Evolutionary conservation across 2,888 invertebrate species (phyloP).

Genomic region (Ichneumoninae sp.): DNA sequence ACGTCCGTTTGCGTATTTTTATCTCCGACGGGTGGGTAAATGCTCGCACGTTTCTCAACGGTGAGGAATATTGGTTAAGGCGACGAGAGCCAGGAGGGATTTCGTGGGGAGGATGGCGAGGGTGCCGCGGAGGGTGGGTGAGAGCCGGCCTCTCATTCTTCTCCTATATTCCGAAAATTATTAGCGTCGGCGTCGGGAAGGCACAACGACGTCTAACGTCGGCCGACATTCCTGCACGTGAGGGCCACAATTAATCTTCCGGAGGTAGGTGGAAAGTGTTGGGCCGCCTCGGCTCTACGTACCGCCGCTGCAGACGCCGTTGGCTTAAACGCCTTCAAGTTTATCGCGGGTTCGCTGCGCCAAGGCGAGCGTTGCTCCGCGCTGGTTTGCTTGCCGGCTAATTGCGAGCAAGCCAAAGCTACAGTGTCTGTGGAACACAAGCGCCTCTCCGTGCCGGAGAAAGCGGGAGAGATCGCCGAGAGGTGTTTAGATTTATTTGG

Average conservation of each 20-base stretch:
- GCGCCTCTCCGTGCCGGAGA: slow-evolving; percentile 21
- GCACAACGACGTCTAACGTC: slow-evolving; percentile 66
- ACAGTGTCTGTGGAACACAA: slow-evolving; percentile 33
- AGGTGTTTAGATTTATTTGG: slow-evolving; percentile 59
- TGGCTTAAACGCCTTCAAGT: slow-evolving; percentile 54
- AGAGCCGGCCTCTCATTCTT: slow-evolving; percentile 2
- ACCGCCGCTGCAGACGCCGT: slow-evolving; percentile 22
- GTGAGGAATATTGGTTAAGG: not conserved
- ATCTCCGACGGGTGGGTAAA: not conserved
- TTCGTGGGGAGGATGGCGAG: not conserved
- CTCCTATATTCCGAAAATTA: slow-evolving; percentile 62
- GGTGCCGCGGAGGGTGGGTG: slow-evolving; percentile 12
- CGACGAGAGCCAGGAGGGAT: not conserved
- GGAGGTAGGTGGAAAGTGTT: slow-evolving; percentile 61
- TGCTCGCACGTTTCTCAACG: slow-evolving; percentile 5
- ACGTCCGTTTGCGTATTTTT: not conserved
- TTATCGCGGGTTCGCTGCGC: slow-evolving; percentile 48
- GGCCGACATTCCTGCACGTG: slow-evolving; percentile 67
- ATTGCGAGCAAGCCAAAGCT: slow-evolving; percentile 53
- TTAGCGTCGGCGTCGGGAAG: slow-evolving; percentile 50
- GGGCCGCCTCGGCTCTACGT: slow-evolving; percentile 34
- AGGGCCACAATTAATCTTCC: slow-evolving; percentile 69
- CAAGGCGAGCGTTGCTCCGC: slow-evolving; percentile 33
- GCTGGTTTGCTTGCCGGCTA: slow-evolving; percentile 54
- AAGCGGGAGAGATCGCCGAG: slow-evolving; percentile 26